phyloP scores from a whole-genome alignment of 2,888 invertebrate species.

The Andrena hattorfiana region DNA sequence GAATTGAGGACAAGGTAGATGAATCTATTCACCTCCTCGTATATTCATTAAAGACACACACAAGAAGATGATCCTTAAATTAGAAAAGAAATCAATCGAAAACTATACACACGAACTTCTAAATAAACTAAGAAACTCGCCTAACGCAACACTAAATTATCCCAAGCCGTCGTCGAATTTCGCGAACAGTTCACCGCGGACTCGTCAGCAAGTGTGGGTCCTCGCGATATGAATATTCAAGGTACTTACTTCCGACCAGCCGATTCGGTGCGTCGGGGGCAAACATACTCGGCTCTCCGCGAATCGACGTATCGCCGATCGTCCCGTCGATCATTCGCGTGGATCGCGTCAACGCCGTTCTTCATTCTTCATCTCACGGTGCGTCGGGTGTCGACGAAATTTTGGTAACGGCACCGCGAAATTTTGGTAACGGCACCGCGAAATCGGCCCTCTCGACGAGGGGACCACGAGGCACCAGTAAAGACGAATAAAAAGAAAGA shows the following conservation, averaged over 20 bases:
- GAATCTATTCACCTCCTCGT: no score
- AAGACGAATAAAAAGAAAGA: not conserved
- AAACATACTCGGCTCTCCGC: conserved; percentile 31
- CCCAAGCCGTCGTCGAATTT: not conserved
- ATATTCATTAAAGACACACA: no score
- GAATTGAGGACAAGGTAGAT: no score
- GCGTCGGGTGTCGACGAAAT: not conserved
- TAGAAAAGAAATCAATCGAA: no score
- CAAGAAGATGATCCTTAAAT: no score
- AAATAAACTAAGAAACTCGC: not conserved
- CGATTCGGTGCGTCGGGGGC: conserved; percentile 33
- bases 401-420: not conserved
- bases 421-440: not conserved
- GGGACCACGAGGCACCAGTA: not conserved
- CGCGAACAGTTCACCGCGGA: not conserved
- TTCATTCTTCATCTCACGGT: conserved; percentile 40
- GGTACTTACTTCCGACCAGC: conserved; percentile 52
- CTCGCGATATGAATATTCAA: conserved; percentile 38
- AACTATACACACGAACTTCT: not conserved
- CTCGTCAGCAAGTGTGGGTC: not conserved
- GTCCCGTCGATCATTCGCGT: conserved; percentile 24
- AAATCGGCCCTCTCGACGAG: not conserved
- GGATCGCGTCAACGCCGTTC: conserved; percentile 29
- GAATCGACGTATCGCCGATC: conserved; percentile 18
- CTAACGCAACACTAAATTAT: not conserved